phyloP scores from a whole-genome alignment of 1,140 invertebrate genomes.

The Venturia canescens region DNA sequence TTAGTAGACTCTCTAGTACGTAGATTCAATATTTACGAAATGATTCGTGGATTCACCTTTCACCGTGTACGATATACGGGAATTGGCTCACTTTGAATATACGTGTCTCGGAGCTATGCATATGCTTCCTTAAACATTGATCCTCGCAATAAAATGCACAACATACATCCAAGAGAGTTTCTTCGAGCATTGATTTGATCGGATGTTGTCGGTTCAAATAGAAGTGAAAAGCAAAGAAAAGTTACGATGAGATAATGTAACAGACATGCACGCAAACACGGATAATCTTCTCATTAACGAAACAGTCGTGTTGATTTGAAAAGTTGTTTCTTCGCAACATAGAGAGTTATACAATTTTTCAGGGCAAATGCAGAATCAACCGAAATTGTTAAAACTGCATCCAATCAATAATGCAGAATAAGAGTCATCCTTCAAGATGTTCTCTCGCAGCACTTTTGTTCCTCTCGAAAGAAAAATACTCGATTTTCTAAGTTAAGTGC shows the following conservation, averaged over 20 bases:
- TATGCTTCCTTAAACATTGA: background rate
- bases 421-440: too few relatives aligned
- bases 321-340: too few relatives aligned
- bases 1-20: background rate
- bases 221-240: too few relatives aligned
- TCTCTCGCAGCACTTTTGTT: background rate
- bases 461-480: background rate
- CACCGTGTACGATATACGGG: conserved; percentile 22
- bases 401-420: too few relatives aligned
- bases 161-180: background rate
- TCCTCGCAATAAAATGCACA: background rate
- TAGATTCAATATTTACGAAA: conserved; percentile 29
- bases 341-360: too few relatives aligned
- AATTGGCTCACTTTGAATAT: conserved; percentile 15
- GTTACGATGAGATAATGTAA: background rate
- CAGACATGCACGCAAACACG: too few relatives aligned
- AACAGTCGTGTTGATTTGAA: too few relatives aligned
- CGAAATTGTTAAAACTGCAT: too few relatives aligned
- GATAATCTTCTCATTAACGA: too few relatives aligned
- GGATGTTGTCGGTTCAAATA: background rate
- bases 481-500: background rate
- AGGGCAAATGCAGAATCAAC: too few relatives aligned
- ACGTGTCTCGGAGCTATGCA: background rate
- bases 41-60: conserved; percentile 40
- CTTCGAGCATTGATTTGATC: background rate